Conservation (phyloP, 2,888 invertebrate genomes). For the Synergus laeviventris region DNA sequence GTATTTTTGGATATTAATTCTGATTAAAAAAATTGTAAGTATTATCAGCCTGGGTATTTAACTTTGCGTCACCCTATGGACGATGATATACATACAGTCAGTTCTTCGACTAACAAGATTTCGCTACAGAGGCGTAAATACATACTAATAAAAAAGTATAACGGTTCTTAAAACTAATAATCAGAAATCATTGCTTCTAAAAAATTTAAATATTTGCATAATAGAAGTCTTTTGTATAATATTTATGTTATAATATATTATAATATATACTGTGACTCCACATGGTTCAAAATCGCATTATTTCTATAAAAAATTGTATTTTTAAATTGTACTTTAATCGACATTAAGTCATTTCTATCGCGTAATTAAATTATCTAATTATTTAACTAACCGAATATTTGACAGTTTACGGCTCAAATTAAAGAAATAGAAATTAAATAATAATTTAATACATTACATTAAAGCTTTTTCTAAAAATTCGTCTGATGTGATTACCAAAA, state of each 20-base stretch:
- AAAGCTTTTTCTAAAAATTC: background rate
- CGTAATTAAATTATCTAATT: too few relatives aligned
- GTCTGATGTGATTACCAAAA: background rate
- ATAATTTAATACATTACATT: background rate
- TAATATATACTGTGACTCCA: too few relatives aligned
- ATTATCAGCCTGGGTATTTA: background rate
- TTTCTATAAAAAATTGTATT: background rate
- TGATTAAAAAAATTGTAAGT: slow-evolving; percentile 6
- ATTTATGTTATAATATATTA: too few relatives aligned
- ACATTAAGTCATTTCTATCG: too few relatives aligned
- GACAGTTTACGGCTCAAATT: background rate
- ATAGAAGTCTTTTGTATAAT: background rate
- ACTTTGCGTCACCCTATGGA: slow-evolving; percentile 17
- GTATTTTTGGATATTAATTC: background rate
- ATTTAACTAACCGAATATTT: background rate
- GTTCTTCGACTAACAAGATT: slow-evolving; percentile 38
- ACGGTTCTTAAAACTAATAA: background rate
- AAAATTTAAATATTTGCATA: background rate
- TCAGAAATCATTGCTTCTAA: background rate
- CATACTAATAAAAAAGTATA: slow-evolving; percentile 36
- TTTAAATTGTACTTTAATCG: background rate
- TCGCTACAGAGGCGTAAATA: slow-evolving; percentile 32
- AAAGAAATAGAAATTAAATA: too few relatives aligned
- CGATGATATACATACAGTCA: slow-evolving; percentile 16
- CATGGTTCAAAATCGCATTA: background rate